These are phyloP conservation scores for Dolichoris vasculosae DNA, from an alignment of 1,140 invertebrate genomes.

Conservation along the genomic window DNA sequence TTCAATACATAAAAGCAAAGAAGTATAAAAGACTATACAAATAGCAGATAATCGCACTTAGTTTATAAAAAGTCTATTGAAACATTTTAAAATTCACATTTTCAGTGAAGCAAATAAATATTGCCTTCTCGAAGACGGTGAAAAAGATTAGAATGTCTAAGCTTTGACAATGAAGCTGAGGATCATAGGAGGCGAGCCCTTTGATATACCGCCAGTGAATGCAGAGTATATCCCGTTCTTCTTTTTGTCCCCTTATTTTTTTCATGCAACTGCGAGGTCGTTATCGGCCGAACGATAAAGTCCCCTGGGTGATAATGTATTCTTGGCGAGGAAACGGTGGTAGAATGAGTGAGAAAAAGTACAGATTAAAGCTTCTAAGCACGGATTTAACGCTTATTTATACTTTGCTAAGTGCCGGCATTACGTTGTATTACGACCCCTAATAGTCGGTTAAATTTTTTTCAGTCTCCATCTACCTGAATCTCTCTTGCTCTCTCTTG, in stretches of 20 bases:
- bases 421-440: constrained; percentile 72
- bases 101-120: constrained; percentile 4
- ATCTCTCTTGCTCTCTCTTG: background rate
- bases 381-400: constrained; percentile 76
- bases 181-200: constrained; percentile 10
- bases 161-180: background rate
- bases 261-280: constrained; percentile 47
- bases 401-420: constrained; percentile 73
- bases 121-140: constrained; percentile 6
- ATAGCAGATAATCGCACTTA: background rate
- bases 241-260: constrained; percentile 44
- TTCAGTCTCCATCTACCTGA: constrained; percentile 28
- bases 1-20: too few species aligned
- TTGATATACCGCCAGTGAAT: constrained; percentile 44
- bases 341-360: constrained; percentile 65
- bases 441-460: constrained; percentile 68
- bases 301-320: constrained; percentile 70
- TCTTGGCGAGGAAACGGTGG: constrained; percentile 54
- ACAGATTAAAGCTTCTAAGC: constrained; percentile 74
- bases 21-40: too few species aligned
- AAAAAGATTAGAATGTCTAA: constrained; percentile 28
- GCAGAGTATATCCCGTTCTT: constrained; percentile 17
- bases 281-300: constrained; percentile 70
- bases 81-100: background rate
- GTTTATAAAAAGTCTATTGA: background rate